These are phyloP conservation scores for Hemaris fuciformis DNA, from an alignment of 2,888 invertebrate species.

Conservation along the genomic window DNA sequence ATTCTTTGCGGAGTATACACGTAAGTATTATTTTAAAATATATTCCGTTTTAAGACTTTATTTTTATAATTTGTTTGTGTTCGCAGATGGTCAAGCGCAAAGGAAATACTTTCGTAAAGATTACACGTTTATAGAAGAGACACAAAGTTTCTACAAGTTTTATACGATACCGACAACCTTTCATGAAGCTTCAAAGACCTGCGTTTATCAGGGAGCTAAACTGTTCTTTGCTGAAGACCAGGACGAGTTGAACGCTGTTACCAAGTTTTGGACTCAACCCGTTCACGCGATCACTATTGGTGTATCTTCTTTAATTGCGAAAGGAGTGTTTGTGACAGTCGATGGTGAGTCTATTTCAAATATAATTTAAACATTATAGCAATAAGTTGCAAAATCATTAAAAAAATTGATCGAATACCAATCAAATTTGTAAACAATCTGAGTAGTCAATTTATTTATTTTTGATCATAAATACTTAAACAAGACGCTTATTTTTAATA, in stretches of 20 bases:
- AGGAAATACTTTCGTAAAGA: slow-evolving; percentile 58
- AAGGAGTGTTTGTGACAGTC: background rate
- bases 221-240: slow-evolving; percentile 56
- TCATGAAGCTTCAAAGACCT: slow-evolving; percentile 50
- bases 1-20: background rate
- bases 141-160: slow-evolving; percentile 60
- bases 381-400: background rate
- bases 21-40: background rate
- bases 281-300: slow-evolving; percentile 17
- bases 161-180: slow-evolving; percentile 52
- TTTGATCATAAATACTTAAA: no score
- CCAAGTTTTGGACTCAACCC: slow-evolving; percentile 37
- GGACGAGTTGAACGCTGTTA: slow-evolving; percentile 44
- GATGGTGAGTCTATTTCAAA: background rate
- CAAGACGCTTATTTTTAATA: no score
- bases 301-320: background rate
- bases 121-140: slow-evolving; percentile 47
- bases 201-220: slow-evolving; percentile 52
- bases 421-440: no score
- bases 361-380: no score
- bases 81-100: slow-evolving; percentile 50
- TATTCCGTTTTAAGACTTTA: background rate
- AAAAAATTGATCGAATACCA: no score
- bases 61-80: slow-evolving; percentile 9
- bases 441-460: no score